Conservation (phyloP, 1,140 invertebrate species). For the Argopecten irradians region DNA sequence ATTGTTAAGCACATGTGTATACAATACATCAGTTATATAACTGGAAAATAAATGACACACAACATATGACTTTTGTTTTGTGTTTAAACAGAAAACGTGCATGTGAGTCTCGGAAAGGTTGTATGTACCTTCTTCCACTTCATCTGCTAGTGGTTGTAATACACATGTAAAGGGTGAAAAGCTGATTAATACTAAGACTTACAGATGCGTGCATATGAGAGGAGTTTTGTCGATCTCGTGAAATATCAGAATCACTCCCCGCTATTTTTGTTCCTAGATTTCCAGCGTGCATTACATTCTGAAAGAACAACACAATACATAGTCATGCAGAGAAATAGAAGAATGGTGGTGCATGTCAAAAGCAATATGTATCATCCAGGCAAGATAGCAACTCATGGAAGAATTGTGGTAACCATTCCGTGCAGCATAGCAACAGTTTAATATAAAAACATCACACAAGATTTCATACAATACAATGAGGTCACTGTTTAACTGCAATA, state of each 20-base stretch:
- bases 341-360: background rate
- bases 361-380: background rate
- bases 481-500: background rate
- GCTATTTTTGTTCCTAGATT: background rate
- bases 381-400: background rate
- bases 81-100: too few species aligned
- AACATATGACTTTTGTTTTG: too few species aligned
- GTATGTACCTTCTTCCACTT: too few species aligned
- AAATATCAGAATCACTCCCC: background rate
- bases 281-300: background rate
- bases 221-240: background rate
- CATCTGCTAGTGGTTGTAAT: too few species aligned
- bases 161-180: background rate
- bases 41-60: too few species aligned
- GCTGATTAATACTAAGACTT: background rate
- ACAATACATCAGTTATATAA: too few species aligned
- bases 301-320: conserved; percentile 10
- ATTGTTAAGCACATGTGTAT: too few species aligned
- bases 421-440: background rate
- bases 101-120: too few species aligned
- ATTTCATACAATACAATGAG: background rate
- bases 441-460: background rate
- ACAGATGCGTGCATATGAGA: conserved; percentile 20
- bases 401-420: background rate
- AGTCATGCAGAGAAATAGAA: background rate